A percentile compares a stretch with the other conserved stretches of the same genome.
Conservation (phyloP, 2,113 vertebrate genomes). For the Dicaeum eximium region DNA sequence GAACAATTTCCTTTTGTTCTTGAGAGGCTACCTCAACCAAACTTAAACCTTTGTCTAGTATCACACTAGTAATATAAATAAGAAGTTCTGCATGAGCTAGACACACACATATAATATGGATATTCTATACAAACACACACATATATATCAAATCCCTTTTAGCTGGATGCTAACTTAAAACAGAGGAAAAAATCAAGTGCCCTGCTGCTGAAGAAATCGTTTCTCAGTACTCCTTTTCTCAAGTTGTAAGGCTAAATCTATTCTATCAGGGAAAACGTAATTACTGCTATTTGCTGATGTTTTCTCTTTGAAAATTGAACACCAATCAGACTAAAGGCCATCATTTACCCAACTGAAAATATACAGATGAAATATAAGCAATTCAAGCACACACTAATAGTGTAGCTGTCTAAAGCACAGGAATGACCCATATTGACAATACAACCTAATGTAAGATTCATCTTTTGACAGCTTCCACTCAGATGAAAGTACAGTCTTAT, state of each 20-base stretch:
- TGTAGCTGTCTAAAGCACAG: not conserved
- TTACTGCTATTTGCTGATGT: not conserved
- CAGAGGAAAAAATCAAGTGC: not conserved
- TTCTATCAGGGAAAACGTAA: not conserved
- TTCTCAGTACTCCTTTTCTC: not conserved
- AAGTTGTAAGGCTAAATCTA: not conserved
- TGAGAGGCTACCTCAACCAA: not conserved
- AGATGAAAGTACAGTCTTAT: not conserved
- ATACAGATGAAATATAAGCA: not conserved
- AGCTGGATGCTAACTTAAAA: not conserved
- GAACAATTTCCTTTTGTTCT: not conserved
- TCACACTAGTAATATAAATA: not conserved
- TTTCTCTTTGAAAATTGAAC: not conserved
- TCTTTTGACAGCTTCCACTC: not conserved
- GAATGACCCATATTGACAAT: not conserved
- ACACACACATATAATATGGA: not conserved
- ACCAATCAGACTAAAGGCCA: not conserved
- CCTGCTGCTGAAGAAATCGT: not conserved
- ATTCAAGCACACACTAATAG: not conserved
- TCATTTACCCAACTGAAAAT: not conserved
- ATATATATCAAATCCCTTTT: not conserved
- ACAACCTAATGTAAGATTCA: not conserved
- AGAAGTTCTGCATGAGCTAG: not conserved
- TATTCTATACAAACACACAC: not conserved
- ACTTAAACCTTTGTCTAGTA: not conserved